Conservation (phyloP, 2,888 invertebrate genomes). For the Andricus curvator region DNA sequence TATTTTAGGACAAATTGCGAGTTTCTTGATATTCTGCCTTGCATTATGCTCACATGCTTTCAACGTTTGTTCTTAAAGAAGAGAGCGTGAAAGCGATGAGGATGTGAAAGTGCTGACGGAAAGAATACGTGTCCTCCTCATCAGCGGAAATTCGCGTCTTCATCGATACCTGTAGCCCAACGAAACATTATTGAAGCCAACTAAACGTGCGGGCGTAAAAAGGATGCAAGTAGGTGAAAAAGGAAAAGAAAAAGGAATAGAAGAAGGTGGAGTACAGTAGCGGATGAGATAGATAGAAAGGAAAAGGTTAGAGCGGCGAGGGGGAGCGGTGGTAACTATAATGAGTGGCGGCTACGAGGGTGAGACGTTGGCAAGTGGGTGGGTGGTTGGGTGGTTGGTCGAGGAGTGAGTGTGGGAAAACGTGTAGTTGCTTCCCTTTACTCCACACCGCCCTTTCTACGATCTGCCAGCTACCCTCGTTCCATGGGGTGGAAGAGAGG, state of each 20-base stretch:
- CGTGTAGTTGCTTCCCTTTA: constrained; percentile 67
- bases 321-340: constrained; percentile 68
- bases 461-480: constrained; percentile 52
- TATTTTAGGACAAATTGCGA: too few species aligned
- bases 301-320: constrained; percentile 49
- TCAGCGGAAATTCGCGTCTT: not conserved
- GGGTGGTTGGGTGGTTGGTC: constrained; percentile 51
- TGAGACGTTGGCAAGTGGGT: constrained; percentile 56
- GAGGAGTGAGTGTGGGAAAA: constrained; percentile 68
- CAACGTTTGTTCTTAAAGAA: not conserved
- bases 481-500: constrained; percentile 52
- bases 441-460: constrained; percentile 54
- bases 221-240: constrained; percentile 54
- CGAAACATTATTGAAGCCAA: constrained; percentile 61
- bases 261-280: constrained; percentile 41
- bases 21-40: not conserved
- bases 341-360: constrained; percentile 67
- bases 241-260: constrained; percentile 32
- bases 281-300: constrained; percentile 36
- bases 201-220: constrained; percentile 58
- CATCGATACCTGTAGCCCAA: not conserved
- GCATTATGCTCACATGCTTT: not conserved
- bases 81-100: not conserved
- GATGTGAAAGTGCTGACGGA: not conserved
- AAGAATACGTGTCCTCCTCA: not conserved